Evolutionary conservation across 2,797 vertebrate species (phyloP), one percentile per base, ranked within the genome.

Genomic region (Myioborus melanocephalus): DNA sequence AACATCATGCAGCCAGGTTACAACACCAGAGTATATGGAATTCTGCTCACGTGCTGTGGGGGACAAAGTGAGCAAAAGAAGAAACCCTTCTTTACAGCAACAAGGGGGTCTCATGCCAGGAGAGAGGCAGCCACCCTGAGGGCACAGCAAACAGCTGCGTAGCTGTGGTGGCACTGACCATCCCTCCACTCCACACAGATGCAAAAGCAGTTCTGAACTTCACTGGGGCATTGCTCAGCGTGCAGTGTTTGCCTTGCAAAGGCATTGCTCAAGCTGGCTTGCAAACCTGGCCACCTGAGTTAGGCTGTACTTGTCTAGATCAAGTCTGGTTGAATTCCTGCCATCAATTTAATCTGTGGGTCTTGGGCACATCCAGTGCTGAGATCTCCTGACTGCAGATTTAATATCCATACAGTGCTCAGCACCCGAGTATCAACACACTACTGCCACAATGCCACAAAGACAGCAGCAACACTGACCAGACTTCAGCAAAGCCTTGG

Each of bases 1-100:
- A 78, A 26, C 27, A 56, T 71, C 70, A 20, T 18, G 37, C 39
- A 59, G 14, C 63, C 32, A 5, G 19, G 56, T 37, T 43, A 46
- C 18, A 80, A 6, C 0, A 0, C 18, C 53, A 60, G 17, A 28
- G 32, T 5, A 8, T 5, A 37, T 43, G 14, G 37, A 79, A 70
- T 61, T 81, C 61, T 70, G 68, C 34, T 27, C 24, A 50, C 59
- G 16, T 30, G 39, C 55, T 80, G 27, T 10, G 21, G 30, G 56
- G 91, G 34, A 77, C 19, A 43, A 81, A 89, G 65, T 0, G 0
- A 82, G 23, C 47, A 61, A 55, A 63, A 61, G 52, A 78, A 68
- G 35, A 59, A 81, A 30, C 21, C 32, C 23, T 81, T 69, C n/a
- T 46, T 72, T 43, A 43, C 9, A 63, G 43, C 47, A 70, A 28